Base-by-base conservation (phyloP, 2,797 vertebrate species). In the Poeciliopsis paucimaculata region DNA sequence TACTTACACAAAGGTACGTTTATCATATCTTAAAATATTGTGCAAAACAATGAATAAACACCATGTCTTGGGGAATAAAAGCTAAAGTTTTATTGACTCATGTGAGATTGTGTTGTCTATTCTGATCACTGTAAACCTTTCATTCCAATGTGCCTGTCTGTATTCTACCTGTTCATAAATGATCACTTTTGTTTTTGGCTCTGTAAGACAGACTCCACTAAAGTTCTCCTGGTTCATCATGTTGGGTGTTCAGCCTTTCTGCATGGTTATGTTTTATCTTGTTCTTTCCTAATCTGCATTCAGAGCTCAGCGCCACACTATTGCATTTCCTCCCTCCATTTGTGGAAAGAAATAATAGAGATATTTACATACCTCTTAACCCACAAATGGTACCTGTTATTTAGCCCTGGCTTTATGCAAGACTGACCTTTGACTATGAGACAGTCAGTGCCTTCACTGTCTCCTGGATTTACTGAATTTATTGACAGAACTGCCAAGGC, bases 221-320 rank as follows among this genome's bases (percentile, higher is more conserved):
- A 49, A 72, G 83, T 77, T 73, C 83, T 88, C 85, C 84, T 83
- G 73, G 68, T 79, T 60, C 1, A 55, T 80, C 85, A 76, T 85
- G 84, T 81, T 84, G 68, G 46, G 80, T 74, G 89, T 87, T 84
- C 81, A 87, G 75, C 77, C 77, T 82, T 78, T 81, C 73, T 80
- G 82, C 84, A 78, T 88, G 86, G 89, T 88, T 93, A 82, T 90
- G 46, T 82, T 82, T 87, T 84, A 81, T 90, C 77, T 82, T 41
- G 31, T 73, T 70, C 72, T 73, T 86, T 55, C 16, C 73, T 90
- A 68, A 89, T 92, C 82, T 91, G 82, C 87, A 90, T 93, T 90
- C 88, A 84, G 79, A 85, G 85, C 83, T 82, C 78, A 81, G 75
- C 77, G 53, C 20, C 51, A 55, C 36, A 70, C 34, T 26, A 64